Percentiles rank a stretch among this genome's conserved stretches.
phyloP scores from a whole-genome alignment of 2,888 invertebrate genomes.

The Incurvaria masculella region DNA sequence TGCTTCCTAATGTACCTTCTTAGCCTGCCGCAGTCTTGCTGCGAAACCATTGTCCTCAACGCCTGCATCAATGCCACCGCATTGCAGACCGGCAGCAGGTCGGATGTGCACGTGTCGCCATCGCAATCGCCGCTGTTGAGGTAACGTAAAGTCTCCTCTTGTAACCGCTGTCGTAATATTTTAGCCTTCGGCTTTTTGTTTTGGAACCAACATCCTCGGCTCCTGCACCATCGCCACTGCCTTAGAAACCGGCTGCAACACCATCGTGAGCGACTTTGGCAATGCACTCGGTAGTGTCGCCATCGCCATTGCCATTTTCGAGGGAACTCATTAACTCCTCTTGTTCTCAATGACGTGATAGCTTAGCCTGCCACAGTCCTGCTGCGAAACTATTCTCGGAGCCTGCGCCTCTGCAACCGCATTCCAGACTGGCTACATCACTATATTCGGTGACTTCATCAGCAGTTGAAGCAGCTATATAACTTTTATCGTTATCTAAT shows the following conservation, averaged over 20 bases:
- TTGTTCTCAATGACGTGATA: slow-evolving; percentile 28
- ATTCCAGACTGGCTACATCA: slow-evolving; percentile 45
- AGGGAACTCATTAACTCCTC: too few species aligned
- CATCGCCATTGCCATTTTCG: slow-evolving; percentile 62
- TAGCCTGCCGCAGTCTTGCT: slow-evolving; percentile 40
- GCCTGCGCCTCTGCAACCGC: slow-evolving; percentile 28
- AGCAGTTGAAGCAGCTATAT: slow-evolving; percentile 34
- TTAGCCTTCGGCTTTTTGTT: too few species aligned
- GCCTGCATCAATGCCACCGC: slow-evolving; percentile 28
- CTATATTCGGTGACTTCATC: slow-evolving; percentile 34
- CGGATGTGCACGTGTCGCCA: slow-evolving; percentile 59
- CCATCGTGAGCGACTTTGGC: slow-evolving; percentile 33
- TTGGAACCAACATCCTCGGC: not conserved
- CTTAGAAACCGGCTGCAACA: slow-evolving; percentile 45
- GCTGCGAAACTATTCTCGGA: slow-evolving; percentile 30
- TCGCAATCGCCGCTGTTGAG: slow-evolving; percentile 65
- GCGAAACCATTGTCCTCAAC: slow-evolving; percentile 21
- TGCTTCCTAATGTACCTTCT: slow-evolving; percentile 4
- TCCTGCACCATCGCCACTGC: slow-evolving; percentile 28
- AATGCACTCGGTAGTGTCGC: slow-evolving; percentile 59
- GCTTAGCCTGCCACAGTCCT: slow-evolving; percentile 31
- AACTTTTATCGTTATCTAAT: too few species aligned
- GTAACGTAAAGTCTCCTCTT: too few species aligned
- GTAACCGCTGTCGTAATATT: too few species aligned
- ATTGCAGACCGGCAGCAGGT: slow-evolving; percentile 48